Percentiles rank a stretch among this genome's conserved stretches.
Evolutionary conservation across 2,888 invertebrate genomes (phyloP).

Genomic region (Glyphotaelius pellucidus): DNA sequence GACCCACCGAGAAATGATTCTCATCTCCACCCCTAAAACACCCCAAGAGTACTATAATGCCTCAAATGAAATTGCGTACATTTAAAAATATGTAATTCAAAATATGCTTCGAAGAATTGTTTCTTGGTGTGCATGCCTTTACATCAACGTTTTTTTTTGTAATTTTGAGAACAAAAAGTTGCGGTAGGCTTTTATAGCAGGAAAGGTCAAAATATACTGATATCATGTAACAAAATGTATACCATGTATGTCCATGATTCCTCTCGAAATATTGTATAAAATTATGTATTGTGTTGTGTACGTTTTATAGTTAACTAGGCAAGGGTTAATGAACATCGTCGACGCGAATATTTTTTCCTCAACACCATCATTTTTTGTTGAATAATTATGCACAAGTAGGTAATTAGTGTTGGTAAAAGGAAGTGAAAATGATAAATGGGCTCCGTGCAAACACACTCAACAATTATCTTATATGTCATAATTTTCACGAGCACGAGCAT

Average conservation of each 20-base stretch:
- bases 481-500: constrained; percentile 39
- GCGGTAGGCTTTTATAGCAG: too few species aligned
- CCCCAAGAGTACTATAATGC: neutral
- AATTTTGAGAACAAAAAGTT: too few species aligned
- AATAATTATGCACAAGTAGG: neutral
- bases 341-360: neutral
- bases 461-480: constrained; percentile 46
- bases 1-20: neutral
- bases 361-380: neutral
- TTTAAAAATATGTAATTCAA: too few species aligned
- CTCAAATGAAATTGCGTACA: neutral
- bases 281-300: neutral
- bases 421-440: constrained; percentile 29
- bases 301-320: neutral
- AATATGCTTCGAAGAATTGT: too few species aligned
- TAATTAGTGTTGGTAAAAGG: constrained; percentile 20
- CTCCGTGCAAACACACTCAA: constrained; percentile 17
- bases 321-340: neutral
- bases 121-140: too few species aligned
- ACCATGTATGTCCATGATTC: neutral
- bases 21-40: neutral
- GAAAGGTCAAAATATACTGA: too few species aligned
- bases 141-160: too few species aligned
- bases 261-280: neutral
- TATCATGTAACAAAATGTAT: neutral